Evolutionary conservation across 2,888 invertebrate species (phyloP).

Genomic region (Acrobasis repandana): DNA sequence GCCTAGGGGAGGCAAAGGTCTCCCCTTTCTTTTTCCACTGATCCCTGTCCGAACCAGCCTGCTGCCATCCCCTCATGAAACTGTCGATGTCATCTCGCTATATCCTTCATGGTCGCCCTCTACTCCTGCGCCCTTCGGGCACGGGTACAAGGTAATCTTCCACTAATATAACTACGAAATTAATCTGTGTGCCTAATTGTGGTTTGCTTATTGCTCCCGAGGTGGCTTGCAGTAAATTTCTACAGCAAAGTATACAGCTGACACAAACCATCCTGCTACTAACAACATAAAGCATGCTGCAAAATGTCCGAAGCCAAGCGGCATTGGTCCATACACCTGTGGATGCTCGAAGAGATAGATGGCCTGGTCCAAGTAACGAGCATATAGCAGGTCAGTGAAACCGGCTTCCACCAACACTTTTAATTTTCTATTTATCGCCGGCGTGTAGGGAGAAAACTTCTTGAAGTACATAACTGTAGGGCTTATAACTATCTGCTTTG

Average conservation of each 20-base stretch:
- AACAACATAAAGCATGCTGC: slow-evolving; percentile 45
- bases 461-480: slow-evolving; percentile 57
- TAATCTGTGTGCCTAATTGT: not conserved
- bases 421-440: slow-evolving; percentile 42
- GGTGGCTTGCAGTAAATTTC: slow-evolving; percentile 45
- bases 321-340: slow-evolving; percentile 21
- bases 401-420: slow-evolving; percentile 51
- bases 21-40: too few species aligned
- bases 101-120: too few species aligned
- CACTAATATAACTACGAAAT: not conserved
- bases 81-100: too few species aligned
- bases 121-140: too few species aligned
- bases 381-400: slow-evolving; percentile 43
- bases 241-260: slow-evolving; percentile 47
- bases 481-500: slow-evolving; percentile 56
- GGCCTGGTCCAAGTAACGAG: slow-evolving; percentile 37
- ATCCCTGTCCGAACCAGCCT: too few species aligned
- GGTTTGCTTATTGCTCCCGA: not conserved
- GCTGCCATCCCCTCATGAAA: too few species aligned
- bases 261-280: slow-evolving; percentile 46
- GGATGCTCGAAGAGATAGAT: slow-evolving; percentile 34
- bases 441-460: slow-evolving; percentile 45
- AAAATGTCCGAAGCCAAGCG: slow-evolving; percentile 46
- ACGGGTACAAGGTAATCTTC: too few species aligned
- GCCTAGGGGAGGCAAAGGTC: too few species aligned